Percentiles rank a stretch among this genome's conserved stretches.
These are phyloP conservation scores for Thymallus thymallus DNA, from an alignment of 2,113 vertebrate genomes.

Conservation along the genomic window DNA sequence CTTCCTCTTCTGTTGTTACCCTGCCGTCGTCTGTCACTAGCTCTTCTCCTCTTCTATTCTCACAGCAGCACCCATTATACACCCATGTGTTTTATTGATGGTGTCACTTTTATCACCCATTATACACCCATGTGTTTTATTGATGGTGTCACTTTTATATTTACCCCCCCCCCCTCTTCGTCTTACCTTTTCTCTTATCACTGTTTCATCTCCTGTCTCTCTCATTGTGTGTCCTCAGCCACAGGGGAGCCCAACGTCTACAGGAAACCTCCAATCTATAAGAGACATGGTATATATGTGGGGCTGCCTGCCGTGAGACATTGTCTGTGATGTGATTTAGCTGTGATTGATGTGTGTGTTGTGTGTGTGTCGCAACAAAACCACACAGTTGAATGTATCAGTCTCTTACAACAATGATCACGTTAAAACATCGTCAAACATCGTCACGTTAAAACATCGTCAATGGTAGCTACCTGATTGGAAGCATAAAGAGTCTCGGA, in stretches of 20 bases:
- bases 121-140: neutral
- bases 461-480: too few species aligned
- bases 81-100: neutral
- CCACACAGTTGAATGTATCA: neutral
- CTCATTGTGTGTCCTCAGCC: slow-evolving; percentile 65
- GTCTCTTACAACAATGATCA: neutral
- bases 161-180: too few species aligned
- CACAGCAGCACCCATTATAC: neutral
- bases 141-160: neutral
- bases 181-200: neutral
- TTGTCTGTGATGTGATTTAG: neutral
- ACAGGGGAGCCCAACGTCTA: slow-evolving; percentile 91
- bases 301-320: neutral
- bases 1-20: neutral
- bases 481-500: too few species aligned
- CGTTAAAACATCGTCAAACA: too few species aligned
- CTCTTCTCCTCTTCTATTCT: too few species aligned
- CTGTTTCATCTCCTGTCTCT: slow-evolving; percentile 29
- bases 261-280: slow-evolving; percentile 94
- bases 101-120: neutral
- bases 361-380: neutral
- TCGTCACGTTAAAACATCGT: too few species aligned
- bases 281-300: slow-evolving; percentile 82
- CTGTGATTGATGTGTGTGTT: neutral
- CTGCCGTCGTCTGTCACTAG: neutral